A percentile compares a stretch with the other conserved stretches of the same genome.
Conservation (phyloP, 2,888 invertebrate species). For the Tachystola acroxantha region DNA sequence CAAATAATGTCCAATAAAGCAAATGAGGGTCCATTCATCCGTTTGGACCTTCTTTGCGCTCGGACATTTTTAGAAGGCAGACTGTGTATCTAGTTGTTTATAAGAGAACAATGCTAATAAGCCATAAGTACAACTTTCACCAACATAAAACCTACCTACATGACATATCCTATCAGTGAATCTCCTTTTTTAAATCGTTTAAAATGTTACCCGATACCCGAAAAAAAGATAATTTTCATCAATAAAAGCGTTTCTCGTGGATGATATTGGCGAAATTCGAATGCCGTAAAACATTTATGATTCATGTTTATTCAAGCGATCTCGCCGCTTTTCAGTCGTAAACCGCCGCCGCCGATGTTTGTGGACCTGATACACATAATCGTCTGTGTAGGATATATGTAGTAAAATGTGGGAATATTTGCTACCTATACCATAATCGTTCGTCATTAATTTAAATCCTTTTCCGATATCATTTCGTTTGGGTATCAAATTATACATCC, state of each 20-base stretch:
- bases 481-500: no score
- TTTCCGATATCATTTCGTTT: not conserved
- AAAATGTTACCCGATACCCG: not conserved
- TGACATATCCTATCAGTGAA: no score
- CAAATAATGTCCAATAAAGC: no score
- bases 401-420: not conserved
- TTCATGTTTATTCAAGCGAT: constrained; percentile 53
- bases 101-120: no score
- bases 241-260: constrained; percentile 11
- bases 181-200: no score
- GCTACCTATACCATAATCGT: not conserved
- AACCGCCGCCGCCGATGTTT: constrained; percentile 26
- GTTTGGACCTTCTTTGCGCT: no score
- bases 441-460: not conserved
- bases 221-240: constrained; percentile 7
- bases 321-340: constrained; percentile 31
- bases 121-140: no score
- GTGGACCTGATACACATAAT: constrained; percentile 21
- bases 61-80: no score
- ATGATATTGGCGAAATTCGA: constrained; percentile 27
- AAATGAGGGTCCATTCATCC: no score
- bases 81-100: no score
- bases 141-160: no score
- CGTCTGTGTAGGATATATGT: constrained; percentile 12
- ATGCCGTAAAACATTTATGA: constrained; percentile 43